A percentile compares a stretch with the other conserved stretches of the same genome.
These are phyloP conservation scores for Crotalus viridis DNA, from an alignment of 2,113 vertebrate species.

Conservation along the genomic window DNA sequence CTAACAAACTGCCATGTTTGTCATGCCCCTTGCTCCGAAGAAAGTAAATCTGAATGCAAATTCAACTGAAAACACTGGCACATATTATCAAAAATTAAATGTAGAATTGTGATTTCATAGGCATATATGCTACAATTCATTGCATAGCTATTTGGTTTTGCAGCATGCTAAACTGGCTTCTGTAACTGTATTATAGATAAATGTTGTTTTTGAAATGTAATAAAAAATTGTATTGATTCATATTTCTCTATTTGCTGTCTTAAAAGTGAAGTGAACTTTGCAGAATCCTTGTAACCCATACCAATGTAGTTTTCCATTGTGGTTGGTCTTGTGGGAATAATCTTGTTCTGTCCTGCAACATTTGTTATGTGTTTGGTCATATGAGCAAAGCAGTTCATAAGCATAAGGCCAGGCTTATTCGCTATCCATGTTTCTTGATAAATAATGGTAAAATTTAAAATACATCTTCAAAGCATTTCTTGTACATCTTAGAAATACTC, in stretches of 20 bases:
- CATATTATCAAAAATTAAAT: not conserved
- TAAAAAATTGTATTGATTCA: fast-evolving
- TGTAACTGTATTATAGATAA: not conserved
- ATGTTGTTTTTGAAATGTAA: not conserved
- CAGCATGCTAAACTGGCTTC: not conserved
- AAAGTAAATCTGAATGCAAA: not conserved
- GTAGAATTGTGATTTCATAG: not conserved
- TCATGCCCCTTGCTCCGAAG: not conserved
- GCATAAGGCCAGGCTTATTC: not conserved
- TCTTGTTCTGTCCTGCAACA: not conserved
- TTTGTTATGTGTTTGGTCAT: not conserved
- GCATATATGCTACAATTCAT: not conserved
- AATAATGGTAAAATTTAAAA: not conserved
- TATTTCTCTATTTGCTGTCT: not conserved
- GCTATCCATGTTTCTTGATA: not conserved
- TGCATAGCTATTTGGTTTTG: not conserved
- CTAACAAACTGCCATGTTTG: not conserved
- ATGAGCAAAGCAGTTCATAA: not conserved
- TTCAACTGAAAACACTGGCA: not conserved
- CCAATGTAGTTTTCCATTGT: not conserved
- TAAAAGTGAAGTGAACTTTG: not conserved
- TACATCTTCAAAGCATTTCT: not conserved
- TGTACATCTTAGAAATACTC: not conserved
- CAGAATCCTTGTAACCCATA: not conserved
- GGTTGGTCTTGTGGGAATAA: not conserved